Evolutionary conservation across 1,140 invertebrate species (phyloP), one percentile per base, ranked within the genome.

Genomic region (Drosophila gunungcola): DNA sequence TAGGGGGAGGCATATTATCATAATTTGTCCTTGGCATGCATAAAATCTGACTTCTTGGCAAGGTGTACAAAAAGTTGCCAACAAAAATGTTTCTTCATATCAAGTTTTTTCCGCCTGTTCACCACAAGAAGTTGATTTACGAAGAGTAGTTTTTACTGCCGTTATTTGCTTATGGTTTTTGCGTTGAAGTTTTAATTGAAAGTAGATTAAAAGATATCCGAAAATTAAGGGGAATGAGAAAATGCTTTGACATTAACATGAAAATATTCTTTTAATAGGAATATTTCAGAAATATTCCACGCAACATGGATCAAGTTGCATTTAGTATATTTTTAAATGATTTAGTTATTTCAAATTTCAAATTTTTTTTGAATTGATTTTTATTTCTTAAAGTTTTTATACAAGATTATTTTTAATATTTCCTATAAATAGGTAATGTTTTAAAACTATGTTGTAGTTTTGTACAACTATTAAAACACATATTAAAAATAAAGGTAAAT

Each of bases 21-120:
- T 84, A 61, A 68, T 81, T 80, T 74, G 62, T 45, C 49, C 65
- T 69, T 39, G 65, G 21, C 64, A 51, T 67, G 57, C 79, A 82
- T 86, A 69, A 88, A 79, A 76, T 73, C 53, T 73, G 65, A 72
- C 27, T 41, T 46, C 51, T 56, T 53, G 25, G 13, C 52, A 52
- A 54, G 65, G 58, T 77, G 45, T 53, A 53, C 38, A 69, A 80
- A 46, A 75, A 85, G 58, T 78, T 83, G 64, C 45, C 32, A 64
- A 69, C 69, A 78, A 74, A 54, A 58, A 64, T 56, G 52, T 67
- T 62, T 73, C 41, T 68, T 48, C 58, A 21, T 46, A 60, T 78
- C 63, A 63, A 63, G 70, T 72, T 67, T 58, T 63, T 62, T 43
- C 29, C 32, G 25, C 29, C 36, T 55, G 52, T 29, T 62, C 57